Evolutionary conservation across 2,797 vertebrate species (phyloP), one percentile per base, ranked within the genome.

Genomic region (Stomatorhinus walkeri): DNA sequence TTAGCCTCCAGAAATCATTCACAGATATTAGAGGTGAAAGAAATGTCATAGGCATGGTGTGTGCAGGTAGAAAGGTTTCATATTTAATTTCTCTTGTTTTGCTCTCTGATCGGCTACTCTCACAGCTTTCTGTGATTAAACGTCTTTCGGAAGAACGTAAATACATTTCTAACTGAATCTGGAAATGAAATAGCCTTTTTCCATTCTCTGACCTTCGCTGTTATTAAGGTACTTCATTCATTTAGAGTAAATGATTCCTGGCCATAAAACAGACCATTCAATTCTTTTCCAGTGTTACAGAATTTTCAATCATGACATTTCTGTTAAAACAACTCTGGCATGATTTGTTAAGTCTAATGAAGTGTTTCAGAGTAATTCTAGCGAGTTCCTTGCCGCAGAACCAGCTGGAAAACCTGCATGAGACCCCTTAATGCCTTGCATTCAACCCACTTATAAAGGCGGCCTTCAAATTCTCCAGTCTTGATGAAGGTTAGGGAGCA

Each of bases 401-500:
- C 10, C 85, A 54, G 24, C 49, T 86, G 48, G 51, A 36, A 54
- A 56, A 54, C 19, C 28, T n/a, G 12, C 85, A 86, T 36, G 49
- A 56, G 51, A 19, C 32, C 81, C 43, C 24, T 32, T 86, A 86
- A 86, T 59, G 85, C 85, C 32, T 54, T 36, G 51, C 4, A 56
- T 86, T 86, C 85, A 86, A 16, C 6, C 85, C 28, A 86, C 85
- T 86, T 86, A 59, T 12, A 59, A 36, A 36, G 49, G 51, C 28
- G 16, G 28, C 49, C 32, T 86, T 86, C 28, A 40, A 32, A 28
- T 84, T 40, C 14, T 40, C 14, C 19, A 19, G 49, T 59, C 28
- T 54, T 6, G 28, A 22, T 86, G 52, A 86, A 86, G 85, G 85
- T 86, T 86, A 86, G 49, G 2, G 28, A 86, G 85, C 85, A 86